Evolutionary conservation across 2,797 vertebrate species (phyloP).

Genomic region (Notolabrus celidotus): DNA sequence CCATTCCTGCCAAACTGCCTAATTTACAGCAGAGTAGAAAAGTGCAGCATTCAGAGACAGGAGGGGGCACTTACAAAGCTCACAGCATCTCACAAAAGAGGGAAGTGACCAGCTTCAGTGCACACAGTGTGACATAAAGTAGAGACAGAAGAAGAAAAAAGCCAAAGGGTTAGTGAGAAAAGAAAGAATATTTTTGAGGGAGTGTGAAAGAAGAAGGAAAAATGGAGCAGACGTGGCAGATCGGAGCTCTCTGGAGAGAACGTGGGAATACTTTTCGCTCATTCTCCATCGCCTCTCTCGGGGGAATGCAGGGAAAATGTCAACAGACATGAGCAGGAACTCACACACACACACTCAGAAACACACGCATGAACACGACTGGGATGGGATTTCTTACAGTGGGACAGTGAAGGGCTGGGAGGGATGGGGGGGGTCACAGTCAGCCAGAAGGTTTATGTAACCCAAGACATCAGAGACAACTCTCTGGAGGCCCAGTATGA

Average conservation of each 20-base stretch:
- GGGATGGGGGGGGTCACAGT: slow-evolving; percentile 14
- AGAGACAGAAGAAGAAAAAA: slow-evolving; percentile 30
- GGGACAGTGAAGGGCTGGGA: slow-evolving; percentile 13
- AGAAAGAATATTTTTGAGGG: slow-evolving; percentile 21
- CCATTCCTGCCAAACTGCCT: slow-evolving; percentile 40
- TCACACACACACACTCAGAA: slow-evolving; percentile 1
- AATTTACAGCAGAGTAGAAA: slow-evolving; percentile 56
- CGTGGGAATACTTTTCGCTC: slow-evolving; percentile 76
- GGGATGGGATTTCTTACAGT: slow-evolving; percentile 61
- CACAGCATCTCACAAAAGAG: slow-evolving; percentile 40
- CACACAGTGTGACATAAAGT: slow-evolving; percentile 45
- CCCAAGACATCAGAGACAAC: slow-evolving; percentile 65
- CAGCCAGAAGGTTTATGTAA: slow-evolving; percentile 72
- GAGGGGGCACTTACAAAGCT: slow-evolving; percentile 54
- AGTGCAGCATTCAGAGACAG: slow-evolving; percentile 47
- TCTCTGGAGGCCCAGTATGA: slow-evolving; percentile 62
- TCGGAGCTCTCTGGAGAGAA: slow-evolving; percentile 68
- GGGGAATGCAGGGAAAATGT: slow-evolving; percentile 76
- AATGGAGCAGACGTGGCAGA: slow-evolving; percentile 69
- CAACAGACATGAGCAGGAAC: slow-evolving; percentile 56
- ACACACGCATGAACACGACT: slow-evolving; percentile 24
- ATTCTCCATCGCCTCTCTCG: slow-evolving; percentile 62
- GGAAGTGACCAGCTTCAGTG: slow-evolving; percentile 59
- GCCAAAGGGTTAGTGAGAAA: slow-evolving; percentile 20
- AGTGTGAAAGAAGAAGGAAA: slow-evolving; percentile 49